Conservation (phyloP, 1,140 invertebrate species). For the Acyrthosiphon pisum region DNA sequence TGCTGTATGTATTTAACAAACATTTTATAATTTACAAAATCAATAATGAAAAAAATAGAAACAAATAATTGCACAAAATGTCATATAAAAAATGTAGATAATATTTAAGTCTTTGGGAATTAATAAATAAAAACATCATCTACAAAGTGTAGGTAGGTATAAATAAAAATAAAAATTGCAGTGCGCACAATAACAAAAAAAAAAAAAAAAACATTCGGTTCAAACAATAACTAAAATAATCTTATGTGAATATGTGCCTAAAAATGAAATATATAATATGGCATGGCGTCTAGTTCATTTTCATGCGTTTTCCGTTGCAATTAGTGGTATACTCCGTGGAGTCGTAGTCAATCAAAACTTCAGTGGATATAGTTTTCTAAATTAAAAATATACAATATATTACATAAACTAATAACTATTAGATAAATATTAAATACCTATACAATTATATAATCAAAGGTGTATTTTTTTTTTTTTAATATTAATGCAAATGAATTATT, state of each 20-base stretch:
- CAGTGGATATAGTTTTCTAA: conserved; percentile 47
- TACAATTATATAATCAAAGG: neutral
- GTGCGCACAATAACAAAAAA: conserved; percentile 37
- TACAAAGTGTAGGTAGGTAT: conserved; percentile 45
- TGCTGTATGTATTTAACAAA: neutral
- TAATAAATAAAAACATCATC: conserved; percentile 45
- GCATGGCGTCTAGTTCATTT: conserved; percentile 50
- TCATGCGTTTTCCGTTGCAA: conserved; percentile 54
- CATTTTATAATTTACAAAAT: conserved; percentile 48
- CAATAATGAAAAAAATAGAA: conserved; percentile 53
- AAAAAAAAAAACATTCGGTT: conserved; percentile 37
- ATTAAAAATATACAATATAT: neutral
- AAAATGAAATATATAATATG: conserved; percentile 17
- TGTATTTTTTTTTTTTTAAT: neutral
- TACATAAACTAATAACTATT: neutral
- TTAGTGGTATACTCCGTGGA: conserved; percentile 27
- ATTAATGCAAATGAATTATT: neutral
- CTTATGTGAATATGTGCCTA: conserved; percentile 46
- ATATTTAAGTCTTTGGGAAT: conserved; percentile 39
- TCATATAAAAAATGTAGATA: conserved; percentile 37
- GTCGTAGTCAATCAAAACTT: conserved; percentile 43
- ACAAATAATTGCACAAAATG: conserved; percentile 55
- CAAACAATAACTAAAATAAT: conserved; percentile 46
- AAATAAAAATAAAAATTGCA: conserved; percentile 36
- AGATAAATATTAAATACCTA: neutral